phyloP scores from a whole-genome alignment of 2,888 invertebrate genomes.

The Nemoura dubitans region DNA sequence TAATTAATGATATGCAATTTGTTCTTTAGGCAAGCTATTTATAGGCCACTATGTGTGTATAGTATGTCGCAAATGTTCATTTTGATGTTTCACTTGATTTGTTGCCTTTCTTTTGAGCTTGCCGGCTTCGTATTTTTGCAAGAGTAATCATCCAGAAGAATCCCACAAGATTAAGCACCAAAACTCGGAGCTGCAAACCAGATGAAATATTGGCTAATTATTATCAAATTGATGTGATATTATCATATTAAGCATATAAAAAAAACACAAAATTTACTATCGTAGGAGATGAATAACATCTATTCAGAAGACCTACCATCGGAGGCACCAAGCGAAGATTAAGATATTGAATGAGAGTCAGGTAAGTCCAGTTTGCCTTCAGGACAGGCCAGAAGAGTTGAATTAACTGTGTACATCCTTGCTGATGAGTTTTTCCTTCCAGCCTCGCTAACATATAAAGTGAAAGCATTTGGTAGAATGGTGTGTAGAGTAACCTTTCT shows the following conservation, averaged over 20 bases:
- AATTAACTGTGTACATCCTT: conserved; percentile 70
- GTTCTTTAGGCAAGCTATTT: background rate
- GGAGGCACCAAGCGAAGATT: conserved; percentile 81
- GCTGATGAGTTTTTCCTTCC: conserved; percentile 77
- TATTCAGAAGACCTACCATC: conserved; percentile 75
- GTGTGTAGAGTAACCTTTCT: conserved; percentile 77
- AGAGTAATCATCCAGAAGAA: conserved; percentile 82
- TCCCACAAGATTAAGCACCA: conserved; percentile 78
- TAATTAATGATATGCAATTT: background rate
- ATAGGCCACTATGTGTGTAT: background rate
- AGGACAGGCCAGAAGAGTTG: conserved; percentile 73
- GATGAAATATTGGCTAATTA: background rate
- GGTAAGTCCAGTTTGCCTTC: conserved; percentile 78
- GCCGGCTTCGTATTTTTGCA: conserved; percentile 72
- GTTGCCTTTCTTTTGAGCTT: conserved; percentile 55
- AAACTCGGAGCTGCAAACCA: conserved; percentile 74
- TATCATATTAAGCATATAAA: no score
- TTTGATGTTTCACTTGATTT: background rate
- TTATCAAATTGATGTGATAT: no score
- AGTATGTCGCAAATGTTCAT: background rate
- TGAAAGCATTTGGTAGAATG: conserved; percentile 76
- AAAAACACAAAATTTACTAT: no score
- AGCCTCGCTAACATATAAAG: conserved; percentile 78
- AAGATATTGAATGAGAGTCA: conserved; percentile 77
- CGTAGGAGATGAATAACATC: no score